Percentiles rank a stretch among this genome's conserved stretches.
Evolutionary conservation across 2,113 vertebrate species (phyloP).

Genomic region (Anthoscopus minutus): DNA sequence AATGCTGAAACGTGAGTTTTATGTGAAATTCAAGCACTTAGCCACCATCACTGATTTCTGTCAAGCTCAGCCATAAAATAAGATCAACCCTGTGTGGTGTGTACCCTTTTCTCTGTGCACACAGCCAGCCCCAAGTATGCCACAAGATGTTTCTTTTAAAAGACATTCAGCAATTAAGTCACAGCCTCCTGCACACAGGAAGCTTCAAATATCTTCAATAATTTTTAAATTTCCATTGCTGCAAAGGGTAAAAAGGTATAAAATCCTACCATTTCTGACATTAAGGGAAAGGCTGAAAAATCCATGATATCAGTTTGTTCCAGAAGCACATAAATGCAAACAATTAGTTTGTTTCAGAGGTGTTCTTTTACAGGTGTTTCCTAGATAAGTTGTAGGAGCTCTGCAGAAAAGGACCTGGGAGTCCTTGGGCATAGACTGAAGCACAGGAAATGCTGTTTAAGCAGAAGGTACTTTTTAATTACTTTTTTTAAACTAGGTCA

Average conservation of each 20-base stretch:
- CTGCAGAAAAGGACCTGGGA: neutral
- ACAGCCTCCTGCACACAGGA: constrained; percentile 42
- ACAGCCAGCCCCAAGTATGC: neutral
- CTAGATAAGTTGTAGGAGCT: neutral
- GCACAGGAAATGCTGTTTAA: neutral
- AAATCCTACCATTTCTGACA: neutral
- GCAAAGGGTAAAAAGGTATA: constrained; percentile 24
- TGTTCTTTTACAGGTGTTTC: neutral
- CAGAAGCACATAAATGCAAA: neutral
- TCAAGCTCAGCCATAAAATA: neutral
- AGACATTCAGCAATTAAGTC: constrained; percentile 41
- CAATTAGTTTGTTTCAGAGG: neutral
- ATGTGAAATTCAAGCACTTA: neutral
- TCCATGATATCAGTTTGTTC: neutral
- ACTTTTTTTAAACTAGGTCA: neutral
- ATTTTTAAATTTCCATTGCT: constrained; percentile 47
- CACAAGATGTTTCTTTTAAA: constrained; percentile 23
- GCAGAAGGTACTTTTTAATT: neutral
- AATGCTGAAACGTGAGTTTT: neutral
- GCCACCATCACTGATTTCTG: neutral
- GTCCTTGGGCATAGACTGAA: neutral
- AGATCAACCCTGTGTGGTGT: neutral
- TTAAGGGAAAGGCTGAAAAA: neutral
- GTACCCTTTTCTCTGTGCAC: neutral
- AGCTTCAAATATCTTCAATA: constrained; percentile 45